Evolutionary conservation across 2,797 vertebrate genomes (phyloP).

Genomic region (Pachyuromys duprasi): DNA sequence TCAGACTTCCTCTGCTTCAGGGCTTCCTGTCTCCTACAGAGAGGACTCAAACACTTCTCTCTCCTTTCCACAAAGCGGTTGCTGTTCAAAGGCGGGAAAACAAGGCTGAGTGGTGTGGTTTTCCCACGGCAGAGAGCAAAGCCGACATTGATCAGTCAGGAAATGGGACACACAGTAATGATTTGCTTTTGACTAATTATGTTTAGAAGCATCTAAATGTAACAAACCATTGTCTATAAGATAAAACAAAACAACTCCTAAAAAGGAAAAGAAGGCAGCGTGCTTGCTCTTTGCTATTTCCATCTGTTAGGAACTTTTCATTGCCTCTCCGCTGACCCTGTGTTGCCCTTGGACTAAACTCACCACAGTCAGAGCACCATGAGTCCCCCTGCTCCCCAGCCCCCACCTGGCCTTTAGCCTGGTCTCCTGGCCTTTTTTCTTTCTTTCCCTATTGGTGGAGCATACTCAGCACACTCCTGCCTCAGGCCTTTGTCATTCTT

Average conservation of each 20-base stretch:
- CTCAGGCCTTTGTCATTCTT: background rate
- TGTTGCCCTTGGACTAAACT: too few species aligned
- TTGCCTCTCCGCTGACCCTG: too few species aligned
- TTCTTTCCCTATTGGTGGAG: background rate
- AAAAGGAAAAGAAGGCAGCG: background rate
- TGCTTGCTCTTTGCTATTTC: background rate
- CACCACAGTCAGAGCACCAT: background rate
- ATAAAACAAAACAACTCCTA: conserved; percentile 1
- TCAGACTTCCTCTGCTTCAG: background rate
- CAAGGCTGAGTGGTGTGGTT: background rate
- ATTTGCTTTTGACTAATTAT: conserved; percentile 50
- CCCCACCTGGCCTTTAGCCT: background rate
- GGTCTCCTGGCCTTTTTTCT: background rate
- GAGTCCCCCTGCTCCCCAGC: accelerated
- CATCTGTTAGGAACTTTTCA: background rate
- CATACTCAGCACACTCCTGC: background rate
- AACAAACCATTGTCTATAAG: background rate
- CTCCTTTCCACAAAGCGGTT: background rate
- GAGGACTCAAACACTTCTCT: background rate
- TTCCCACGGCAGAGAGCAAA: background rate
- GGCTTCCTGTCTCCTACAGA: background rate
- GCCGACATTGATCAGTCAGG: conserved; percentile 25
- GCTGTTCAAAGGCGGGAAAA: background rate
- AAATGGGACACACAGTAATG: conserved; percentile 25
- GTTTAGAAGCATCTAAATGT: conserved; percentile 55